These are phyloP conservation scores for Eptatretus burgeri DNA, from an alignment of 2,113 vertebrate species.

Conservation along the genomic window DNA sequence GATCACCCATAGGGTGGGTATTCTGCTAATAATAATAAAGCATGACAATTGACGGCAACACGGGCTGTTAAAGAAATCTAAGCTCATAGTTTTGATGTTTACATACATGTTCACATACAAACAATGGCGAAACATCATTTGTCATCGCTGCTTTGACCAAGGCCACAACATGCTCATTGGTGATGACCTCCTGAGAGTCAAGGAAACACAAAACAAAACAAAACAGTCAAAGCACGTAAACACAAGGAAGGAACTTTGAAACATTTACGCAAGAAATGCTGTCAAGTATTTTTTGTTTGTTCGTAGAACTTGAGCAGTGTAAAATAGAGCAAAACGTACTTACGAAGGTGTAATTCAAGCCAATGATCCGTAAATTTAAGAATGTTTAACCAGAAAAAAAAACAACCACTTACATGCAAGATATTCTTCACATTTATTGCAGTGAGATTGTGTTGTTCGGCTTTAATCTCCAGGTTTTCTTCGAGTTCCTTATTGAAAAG, in stretches of 20 bases:
- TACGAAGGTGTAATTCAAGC: too few species aligned
- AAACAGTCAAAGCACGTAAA: too few species aligned
- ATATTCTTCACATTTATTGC: conserved; percentile 53
- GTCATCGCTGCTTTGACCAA: conserved; percentile 92
- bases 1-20: too few species aligned
- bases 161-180: conserved; percentile 63
- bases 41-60: not conserved
- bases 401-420: conserved; percentile 39
- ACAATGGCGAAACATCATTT: conserved; percentile 50
- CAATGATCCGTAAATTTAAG: too few species aligned
- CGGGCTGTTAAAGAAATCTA: not conserved
- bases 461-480: conserved; percentile 40
- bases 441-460: conserved; percentile 53
- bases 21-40: not conserved
- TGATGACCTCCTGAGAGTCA: conserved; percentile 50
- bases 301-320: too few species aligned
- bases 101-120: conserved; percentile 29
- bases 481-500: conserved; percentile 16
- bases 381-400: too few species aligned
- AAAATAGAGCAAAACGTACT: too few species aligned
- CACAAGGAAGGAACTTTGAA: too few species aligned
- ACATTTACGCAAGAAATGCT: too few species aligned
- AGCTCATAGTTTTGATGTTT: too few species aligned
- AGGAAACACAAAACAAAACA: too few species aligned
- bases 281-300: too few species aligned